Conservation (phyloP, 1,140 invertebrate species). For the Solenopsis invicta region DNA sequence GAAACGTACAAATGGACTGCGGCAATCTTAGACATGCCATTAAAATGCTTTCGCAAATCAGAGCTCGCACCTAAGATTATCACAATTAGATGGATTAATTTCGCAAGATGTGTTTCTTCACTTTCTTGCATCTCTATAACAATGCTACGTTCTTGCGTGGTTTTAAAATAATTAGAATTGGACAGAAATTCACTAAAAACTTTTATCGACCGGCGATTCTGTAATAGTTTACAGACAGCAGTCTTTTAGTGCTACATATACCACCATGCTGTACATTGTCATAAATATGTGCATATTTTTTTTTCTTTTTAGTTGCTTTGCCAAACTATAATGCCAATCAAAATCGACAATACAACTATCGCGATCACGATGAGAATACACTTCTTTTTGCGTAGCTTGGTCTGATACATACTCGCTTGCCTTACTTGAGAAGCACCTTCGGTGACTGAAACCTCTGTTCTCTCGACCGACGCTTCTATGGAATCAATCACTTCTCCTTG, state of each 20-base stretch:
- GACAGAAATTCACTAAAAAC: constrained; percentile 49
- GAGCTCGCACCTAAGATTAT: constrained; percentile 71
- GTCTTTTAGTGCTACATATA: constrained; percentile 46
- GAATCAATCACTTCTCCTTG: constrained; percentile 99
- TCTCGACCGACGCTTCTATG: constrained; percentile 98
- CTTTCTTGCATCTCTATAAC: constrained; percentile 28
- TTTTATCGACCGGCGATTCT: constrained; percentile 30
- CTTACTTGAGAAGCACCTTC: constrained; percentile 93
- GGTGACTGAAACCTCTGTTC: constrained; percentile 94
- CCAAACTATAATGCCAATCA: constrained; percentile 91
- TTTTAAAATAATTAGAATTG: constrained; percentile 58
- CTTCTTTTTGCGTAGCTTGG: constrained; percentile 95
- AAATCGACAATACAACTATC: constrained; percentile 89
- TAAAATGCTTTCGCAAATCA: constrained; percentile 66
- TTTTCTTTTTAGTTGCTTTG: constrained; percentile 74
- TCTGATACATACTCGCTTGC: constrained; percentile 95
- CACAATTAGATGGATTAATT: constrained; percentile 66
- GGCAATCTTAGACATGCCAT: constrained; percentile 65
- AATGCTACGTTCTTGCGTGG: constrained; percentile 11
- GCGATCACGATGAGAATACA: constrained; percentile 91
- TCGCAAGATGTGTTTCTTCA: constrained; percentile 57
- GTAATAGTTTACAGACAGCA: constrained; percentile 36
- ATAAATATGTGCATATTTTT: not conserved
- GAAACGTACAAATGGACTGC: constrained; percentile 77
- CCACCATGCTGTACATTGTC: not conserved